These are phyloP conservation scores for Micromussa lordhowensis DNA, from an alignment of 92 coral and sea anemone genomes.

Conservation along the genomic window DNA sequence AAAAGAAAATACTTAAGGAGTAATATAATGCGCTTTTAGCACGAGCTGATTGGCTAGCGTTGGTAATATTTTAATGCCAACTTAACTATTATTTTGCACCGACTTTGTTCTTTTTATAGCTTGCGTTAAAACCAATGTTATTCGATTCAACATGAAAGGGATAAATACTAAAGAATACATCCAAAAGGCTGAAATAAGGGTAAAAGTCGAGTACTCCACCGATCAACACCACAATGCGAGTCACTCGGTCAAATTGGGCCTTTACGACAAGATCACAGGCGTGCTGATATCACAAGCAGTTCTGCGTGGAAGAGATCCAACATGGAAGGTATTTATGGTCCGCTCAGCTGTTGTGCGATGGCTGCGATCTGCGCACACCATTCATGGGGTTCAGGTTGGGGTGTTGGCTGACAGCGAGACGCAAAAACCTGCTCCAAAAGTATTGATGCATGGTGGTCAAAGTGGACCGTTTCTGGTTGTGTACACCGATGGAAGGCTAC, in stretches of 20 bases:
- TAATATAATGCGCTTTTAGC: too few relatives aligned
- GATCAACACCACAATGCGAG: not conserved
- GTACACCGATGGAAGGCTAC: not conserved
- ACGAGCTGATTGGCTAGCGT: too few relatives aligned
- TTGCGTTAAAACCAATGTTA: not conserved
- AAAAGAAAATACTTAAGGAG: too few relatives aligned
- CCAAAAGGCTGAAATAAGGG: conserved; percentile 8
- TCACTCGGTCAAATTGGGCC: not conserved
- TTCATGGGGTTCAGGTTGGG: not conserved
- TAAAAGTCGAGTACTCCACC: not conserved
- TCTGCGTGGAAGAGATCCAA: not conserved
- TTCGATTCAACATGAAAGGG: not conserved
- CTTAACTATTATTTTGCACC: not conserved
- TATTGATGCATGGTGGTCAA: not conserved
- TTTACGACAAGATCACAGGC: conserved; percentile 1
- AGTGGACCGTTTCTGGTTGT: not conserved
- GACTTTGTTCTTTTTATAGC: not conserved
- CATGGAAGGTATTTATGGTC: conserved; percentile 1
- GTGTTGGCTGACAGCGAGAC: not conserved
- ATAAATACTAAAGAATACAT: conserved; percentile 6
- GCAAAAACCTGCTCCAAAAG: not conserved
- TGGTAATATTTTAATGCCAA: not conserved
- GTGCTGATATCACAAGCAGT: not conserved
- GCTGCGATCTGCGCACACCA: not conserved
- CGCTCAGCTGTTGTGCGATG: not conserved